Percentiles rank a stretch among this genome's conserved stretches.
Conservation (phyloP, 2,113 vertebrate genomes). For the Recurvirostra avosetta region DNA sequence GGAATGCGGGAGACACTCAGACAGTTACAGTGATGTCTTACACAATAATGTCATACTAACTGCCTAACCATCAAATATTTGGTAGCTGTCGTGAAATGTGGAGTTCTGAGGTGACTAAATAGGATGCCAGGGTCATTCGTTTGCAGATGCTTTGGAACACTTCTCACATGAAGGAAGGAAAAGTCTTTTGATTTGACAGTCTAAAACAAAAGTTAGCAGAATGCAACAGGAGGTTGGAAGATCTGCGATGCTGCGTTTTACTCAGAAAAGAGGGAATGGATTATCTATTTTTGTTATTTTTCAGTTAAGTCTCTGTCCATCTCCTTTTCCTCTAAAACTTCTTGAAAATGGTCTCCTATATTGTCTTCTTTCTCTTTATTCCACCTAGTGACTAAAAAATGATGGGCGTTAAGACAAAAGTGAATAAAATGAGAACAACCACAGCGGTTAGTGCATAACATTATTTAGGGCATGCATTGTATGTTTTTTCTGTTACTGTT, state of each 20-base stretch:
- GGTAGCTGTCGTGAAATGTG: not conserved
- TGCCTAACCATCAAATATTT: not conserved
- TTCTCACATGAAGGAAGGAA: not conserved
- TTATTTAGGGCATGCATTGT: too few relatives aligned
- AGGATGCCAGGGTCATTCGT: not conserved
- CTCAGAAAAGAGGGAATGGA: not conserved
- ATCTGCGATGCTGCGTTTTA: not conserved
- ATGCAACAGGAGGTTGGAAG: not conserved
- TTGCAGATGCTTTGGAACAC: not conserved
- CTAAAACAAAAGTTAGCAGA: not conserved
- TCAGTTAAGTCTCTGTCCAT: not conserved
- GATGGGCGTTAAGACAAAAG: not conserved
- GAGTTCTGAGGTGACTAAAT: not conserved
- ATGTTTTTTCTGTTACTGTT: not conserved
- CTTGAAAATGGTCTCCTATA: not conserved
- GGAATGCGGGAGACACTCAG: not conserved
- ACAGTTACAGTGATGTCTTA: not conserved
- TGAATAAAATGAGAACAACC: not conserved
- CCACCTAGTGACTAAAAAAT: not conserved
- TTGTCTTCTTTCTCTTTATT: not conserved
- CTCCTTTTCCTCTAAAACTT: not conserved
- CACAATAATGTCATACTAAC: not conserved
- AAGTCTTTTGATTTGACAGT: not conserved
- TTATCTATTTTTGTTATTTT: not conserved
- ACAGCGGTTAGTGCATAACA: not conserved